Conservation (phyloP, 2,113 vertebrate species). For the Hippocampus abdominalis region DNA sequence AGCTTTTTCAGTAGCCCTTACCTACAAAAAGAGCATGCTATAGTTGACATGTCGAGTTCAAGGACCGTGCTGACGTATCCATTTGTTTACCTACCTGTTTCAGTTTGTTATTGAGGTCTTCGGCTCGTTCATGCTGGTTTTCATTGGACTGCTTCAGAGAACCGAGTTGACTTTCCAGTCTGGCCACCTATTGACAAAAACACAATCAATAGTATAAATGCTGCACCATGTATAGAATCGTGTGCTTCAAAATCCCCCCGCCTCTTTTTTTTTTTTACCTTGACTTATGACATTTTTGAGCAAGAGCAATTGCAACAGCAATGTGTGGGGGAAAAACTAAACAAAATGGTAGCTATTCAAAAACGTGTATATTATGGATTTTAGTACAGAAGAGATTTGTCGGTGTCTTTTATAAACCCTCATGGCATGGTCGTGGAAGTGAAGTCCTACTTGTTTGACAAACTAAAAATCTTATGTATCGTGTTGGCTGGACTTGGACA, state of each 20-base stretch:
- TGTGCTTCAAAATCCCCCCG: no score
- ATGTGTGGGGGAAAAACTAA: no score
- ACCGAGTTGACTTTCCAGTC: conserved; percentile 80
- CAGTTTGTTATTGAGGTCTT: conserved; percentile 85
- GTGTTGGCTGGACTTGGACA: no score
- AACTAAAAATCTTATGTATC: no score
- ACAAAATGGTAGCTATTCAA: neutral
- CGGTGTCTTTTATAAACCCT: no score
- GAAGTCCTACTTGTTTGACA: no score
- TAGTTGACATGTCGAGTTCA: neutral
- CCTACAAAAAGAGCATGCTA: neutral
- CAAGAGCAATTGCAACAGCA: no score
- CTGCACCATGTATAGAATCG: neutral
- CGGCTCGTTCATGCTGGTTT: conserved; percentile 82
- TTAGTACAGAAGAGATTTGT: neutral
- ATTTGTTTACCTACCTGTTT: conserved; percentile 79
- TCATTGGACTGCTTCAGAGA: conserved; percentile 82
- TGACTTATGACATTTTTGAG: neutral
- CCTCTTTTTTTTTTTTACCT: neutral
- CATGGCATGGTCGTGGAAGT: no score
- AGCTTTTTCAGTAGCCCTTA: neutral
- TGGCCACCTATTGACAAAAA: conserved; percentile 71
- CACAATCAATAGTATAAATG: neutral
- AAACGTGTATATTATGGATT: neutral
- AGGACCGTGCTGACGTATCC: neutral